Conservation (phyloP, 2,888 invertebrate species). For the Agapostemon virescens region DNA sequence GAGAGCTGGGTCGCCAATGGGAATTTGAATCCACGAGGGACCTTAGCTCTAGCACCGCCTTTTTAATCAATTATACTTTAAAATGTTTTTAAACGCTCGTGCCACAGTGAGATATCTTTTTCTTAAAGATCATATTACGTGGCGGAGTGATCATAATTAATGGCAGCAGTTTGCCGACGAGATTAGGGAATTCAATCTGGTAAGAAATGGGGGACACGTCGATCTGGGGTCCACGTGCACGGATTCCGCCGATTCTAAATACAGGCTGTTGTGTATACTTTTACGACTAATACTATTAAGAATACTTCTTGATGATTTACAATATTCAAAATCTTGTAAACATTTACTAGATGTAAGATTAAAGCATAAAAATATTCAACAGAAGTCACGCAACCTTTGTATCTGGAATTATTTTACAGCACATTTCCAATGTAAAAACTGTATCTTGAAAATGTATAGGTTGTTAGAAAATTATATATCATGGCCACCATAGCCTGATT, state of each 20-base stretch:
- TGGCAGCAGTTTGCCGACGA: neutral
- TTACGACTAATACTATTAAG: no score
- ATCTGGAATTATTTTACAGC: no score
- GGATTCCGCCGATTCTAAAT: neutral
- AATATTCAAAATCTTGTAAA: no score
- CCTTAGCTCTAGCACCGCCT: neutral
- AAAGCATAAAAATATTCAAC: no score
- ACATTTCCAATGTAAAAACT: no score
- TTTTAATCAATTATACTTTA: neutral
- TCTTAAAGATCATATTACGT: neutral
- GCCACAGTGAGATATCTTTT: neutral
- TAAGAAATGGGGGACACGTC: neutral
- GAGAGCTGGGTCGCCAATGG: neutral
- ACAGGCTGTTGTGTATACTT: neutral
- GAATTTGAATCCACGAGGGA: conserved; percentile 1
- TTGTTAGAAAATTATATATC: no score
- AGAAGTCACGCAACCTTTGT: no score
- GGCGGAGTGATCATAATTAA: neutral
- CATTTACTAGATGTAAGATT: no score
- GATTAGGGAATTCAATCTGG: neutral
- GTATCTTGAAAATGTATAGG: no score
- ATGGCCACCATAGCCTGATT: no score
- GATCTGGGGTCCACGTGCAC: neutral
- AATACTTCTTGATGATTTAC: no score
- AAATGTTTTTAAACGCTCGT: neutral